Evolutionary conservation across 2,113 vertebrate species (phyloP).

Genomic region (Apus apus): DNA sequence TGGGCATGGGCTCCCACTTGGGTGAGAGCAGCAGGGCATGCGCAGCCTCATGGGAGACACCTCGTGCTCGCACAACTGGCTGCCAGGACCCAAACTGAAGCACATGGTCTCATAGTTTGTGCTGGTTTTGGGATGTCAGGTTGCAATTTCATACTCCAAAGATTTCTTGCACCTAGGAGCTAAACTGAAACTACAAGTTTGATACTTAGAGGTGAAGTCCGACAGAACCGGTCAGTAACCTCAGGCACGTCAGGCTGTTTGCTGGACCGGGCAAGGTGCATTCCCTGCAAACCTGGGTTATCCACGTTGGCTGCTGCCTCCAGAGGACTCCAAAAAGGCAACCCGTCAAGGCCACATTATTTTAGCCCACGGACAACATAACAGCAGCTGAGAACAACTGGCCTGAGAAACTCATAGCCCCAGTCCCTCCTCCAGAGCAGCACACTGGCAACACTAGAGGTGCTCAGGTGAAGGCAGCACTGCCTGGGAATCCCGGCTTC

Average conservation of each 20-base stretch:
- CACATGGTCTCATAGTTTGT: neutral
- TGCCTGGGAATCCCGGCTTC: neutral
- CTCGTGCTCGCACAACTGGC: fast-evolving
- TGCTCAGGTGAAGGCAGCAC: neutral
- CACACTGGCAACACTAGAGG: neutral
- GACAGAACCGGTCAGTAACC: neutral
- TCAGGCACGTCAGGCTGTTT: neutral
- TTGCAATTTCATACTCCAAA: neutral
- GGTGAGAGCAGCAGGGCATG: neutral
- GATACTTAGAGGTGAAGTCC: neutral
- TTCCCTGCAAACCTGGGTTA: neutral
- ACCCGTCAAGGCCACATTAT: neutral
- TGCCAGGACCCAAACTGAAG: neutral
- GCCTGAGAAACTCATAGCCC: neutral
- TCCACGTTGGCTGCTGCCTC: neutral
- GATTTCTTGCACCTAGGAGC: neutral
- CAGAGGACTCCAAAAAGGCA: neutral
- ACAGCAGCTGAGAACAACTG: neutral
- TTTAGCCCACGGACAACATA: neutral
- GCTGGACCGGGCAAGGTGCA: neutral
- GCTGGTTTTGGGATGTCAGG: neutral
- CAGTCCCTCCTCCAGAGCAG: neutral
- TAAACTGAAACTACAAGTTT: neutral
- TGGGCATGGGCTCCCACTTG: neutral
- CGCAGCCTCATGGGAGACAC: neutral